Percentiles rank a stretch among this genome's conserved stretches.
These are phyloP conservation scores for Bovichtus diacanthus DNA, from an alignment of 2,797 vertebrate genomes.

Conservation along the genomic window DNA sequence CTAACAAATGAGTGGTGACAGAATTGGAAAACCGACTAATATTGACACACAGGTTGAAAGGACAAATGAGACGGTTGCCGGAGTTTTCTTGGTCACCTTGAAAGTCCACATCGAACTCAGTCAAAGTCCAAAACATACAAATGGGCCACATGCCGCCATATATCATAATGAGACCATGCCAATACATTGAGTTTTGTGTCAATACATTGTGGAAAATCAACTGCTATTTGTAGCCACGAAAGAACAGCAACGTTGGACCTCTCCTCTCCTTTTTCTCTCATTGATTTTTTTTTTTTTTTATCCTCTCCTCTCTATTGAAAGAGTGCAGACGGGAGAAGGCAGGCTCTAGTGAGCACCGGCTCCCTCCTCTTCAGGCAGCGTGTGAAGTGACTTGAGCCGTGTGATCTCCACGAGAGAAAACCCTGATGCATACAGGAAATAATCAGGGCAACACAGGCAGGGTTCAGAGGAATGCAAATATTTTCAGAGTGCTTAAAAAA, in stretches of 20 bases:
- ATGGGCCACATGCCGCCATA: conserved; percentile 47
- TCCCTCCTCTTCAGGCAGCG: conserved; percentile 72
- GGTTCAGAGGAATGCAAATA: conserved; percentile 87
- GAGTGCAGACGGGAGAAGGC: conserved; percentile 47
- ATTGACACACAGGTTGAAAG: conserved; percentile 48
- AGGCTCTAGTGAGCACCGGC: conserved; percentile 53
- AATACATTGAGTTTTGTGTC: conserved; percentile 60
- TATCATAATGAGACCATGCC: conserved; percentile 57
- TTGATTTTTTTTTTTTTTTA: conserved; percentile 1
- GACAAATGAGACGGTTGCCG: conserved; percentile 47
- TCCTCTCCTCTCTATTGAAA: conserved; percentile 35
- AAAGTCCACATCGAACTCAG: conserved; percentile 36
- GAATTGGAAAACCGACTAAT: conserved; percentile 47
- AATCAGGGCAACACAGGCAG: conserved; percentile 84
- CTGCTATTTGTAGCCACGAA: conserved; percentile 29
- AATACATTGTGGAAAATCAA: conserved; percentile 50
- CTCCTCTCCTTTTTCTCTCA: conserved; percentile 8
- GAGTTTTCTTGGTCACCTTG: conserved; percentile 68
- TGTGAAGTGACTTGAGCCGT: conserved; percentile 79
- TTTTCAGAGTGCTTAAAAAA: conserved; percentile 82
- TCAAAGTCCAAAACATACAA: conserved; percentile 54
- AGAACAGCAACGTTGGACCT: conserved; percentile 25
- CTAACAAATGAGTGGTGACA: conserved; percentile 30
- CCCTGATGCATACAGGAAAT: conserved; percentile 84
- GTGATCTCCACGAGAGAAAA: conserved; percentile 82